A percentile compares a stretch with the other conserved stretches of the same genome.
Conservation (phyloP, 2,888 invertebrate genomes). For the Cantharis flavilabris region DNA sequence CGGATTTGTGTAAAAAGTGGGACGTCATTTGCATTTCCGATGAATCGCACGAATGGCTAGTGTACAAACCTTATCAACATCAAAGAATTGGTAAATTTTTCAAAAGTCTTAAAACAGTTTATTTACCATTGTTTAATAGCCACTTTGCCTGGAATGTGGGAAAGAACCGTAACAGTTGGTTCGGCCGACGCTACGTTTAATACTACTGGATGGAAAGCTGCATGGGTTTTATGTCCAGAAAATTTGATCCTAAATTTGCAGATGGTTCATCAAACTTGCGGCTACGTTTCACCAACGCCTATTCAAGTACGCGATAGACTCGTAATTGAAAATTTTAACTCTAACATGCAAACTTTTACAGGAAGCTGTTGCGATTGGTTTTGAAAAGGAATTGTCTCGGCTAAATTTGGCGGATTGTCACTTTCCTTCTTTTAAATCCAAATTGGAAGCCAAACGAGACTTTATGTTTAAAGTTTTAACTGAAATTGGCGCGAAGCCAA, state of each 20-base stretch:
- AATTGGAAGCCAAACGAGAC: slow-evolving; percentile 79
- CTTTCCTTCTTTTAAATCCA: slow-evolving; percentile 74
- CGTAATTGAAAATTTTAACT: not conserved
- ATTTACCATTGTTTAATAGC: not conserved
- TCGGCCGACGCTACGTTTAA: slow-evolving; percentile 98
- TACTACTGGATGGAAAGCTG: slow-evolving; percentile 95
- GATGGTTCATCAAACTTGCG: slow-evolving; percentile 80
- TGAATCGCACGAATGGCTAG: slow-evolving; percentile 79
- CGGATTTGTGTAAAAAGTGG: slow-evolving; percentile 87
- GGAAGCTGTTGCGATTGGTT: slow-evolving; percentile 90
- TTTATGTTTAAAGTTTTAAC: slow-evolving; percentile 73
- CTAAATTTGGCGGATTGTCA: slow-evolving; percentile 79
- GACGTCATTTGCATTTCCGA: slow-evolving; percentile 79
- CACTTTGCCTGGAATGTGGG: slow-evolving; percentile 93
- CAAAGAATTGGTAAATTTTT: slow-evolving; percentile 82
- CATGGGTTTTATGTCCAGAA: slow-evolving; percentile 94
- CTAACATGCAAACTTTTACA: slow-evolving; percentile 49
- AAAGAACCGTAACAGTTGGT: slow-evolving; percentile 93
- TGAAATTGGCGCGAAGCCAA: slow-evolving; percentile 86
- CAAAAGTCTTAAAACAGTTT: not conserved
- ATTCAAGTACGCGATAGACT: slow-evolving; percentile 61
- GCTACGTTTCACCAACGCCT: slow-evolving; percentile 53
- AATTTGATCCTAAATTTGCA: slow-evolving; percentile 74
- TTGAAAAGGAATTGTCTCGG: slow-evolving; percentile 81
- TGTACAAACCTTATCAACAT: slow-evolving; percentile 80